Percentiles rank a stretch among this genome's conserved stretches.
These are phyloP conservation scores for Chromoteleia sp. DNA, from an alignment of 2,888 invertebrate species.

Conservation along the genomic window DNA sequence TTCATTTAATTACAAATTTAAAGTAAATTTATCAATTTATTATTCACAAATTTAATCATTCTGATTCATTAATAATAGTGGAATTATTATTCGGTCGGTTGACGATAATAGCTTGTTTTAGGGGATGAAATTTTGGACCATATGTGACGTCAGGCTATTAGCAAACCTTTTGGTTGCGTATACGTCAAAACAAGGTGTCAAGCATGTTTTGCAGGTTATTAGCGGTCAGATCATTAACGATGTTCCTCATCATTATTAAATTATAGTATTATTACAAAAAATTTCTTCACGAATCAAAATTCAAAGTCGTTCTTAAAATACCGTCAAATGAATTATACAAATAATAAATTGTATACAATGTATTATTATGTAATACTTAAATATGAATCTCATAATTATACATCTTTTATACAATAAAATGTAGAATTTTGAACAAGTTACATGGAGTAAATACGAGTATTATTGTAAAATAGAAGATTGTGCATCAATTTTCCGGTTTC, in stretches of 20 bases:
- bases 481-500: neutral
- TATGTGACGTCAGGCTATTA: constrained; percentile 61
- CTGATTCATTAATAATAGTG: constrained; percentile 33
- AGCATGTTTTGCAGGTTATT: constrained; percentile 65
- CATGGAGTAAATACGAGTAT: no score
- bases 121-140: constrained; percentile 59
- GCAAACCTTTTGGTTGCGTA: constrained; percentile 55
- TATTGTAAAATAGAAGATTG: neutral
- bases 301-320: no score
- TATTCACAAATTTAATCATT: neutral
- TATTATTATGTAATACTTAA: no score
- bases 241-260: constrained; percentile 51
- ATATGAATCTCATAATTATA: no score
- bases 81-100: constrained; percentile 48
- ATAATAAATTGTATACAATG: no score
- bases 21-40: no score
- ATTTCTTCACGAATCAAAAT: neutral
- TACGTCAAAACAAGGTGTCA: constrained; percentile 67
- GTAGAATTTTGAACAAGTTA: no score
- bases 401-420: no score
- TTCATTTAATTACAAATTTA: neutral
- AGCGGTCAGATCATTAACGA: constrained; percentile 66
- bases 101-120: constrained; percentile 59
- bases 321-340: neutral
- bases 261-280: constrained; percentile 38